Evolutionary conservation across 53 echinoderm and acorn worm species (phyloP).

Genomic region (Mesocentrotus franciscanus): DNA sequence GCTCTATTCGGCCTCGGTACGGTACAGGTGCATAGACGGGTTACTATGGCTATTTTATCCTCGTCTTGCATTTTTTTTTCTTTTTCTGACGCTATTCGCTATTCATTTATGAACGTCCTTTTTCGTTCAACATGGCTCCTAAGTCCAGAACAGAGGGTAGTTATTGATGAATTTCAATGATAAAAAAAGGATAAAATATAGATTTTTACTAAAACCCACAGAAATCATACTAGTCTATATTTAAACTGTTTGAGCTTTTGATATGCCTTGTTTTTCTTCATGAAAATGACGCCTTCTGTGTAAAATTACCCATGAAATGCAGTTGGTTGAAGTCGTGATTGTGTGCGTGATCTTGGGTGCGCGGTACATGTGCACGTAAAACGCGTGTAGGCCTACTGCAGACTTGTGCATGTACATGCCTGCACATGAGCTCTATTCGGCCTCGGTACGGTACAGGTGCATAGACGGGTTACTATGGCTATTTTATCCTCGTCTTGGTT

Average conservation of each 20-base stretch:
- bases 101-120: background rate
- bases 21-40: background rate
- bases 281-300: background rate
- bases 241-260: background rate
- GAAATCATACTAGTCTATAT: background rate
- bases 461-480: too few relatives aligned
- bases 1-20: background rate
- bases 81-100: background rate
- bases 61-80: background rate
- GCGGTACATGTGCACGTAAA: background rate
- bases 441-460: background rate
- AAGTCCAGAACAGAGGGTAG: slow-evolving; percentile 85
- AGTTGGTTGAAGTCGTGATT: background rate
- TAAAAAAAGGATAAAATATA: background rate
- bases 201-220: background rate
- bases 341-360: background rate
- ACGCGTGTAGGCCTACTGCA: background rate
- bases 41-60: too few relatives aligned
- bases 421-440: background rate
- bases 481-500: too few relatives aligned
- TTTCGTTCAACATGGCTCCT: slow-evolving; percentile 84
- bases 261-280: background rate
- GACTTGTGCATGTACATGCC: background rate
- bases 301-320: background rate
- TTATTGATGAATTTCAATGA: slow-evolving; percentile 1